Percentiles rank a stretch among this genome's conserved stretches.
Evolutionary conservation across 2,797 vertebrate genomes (phyloP).

Genomic region (Lutjanus argentimaculatus): DNA sequence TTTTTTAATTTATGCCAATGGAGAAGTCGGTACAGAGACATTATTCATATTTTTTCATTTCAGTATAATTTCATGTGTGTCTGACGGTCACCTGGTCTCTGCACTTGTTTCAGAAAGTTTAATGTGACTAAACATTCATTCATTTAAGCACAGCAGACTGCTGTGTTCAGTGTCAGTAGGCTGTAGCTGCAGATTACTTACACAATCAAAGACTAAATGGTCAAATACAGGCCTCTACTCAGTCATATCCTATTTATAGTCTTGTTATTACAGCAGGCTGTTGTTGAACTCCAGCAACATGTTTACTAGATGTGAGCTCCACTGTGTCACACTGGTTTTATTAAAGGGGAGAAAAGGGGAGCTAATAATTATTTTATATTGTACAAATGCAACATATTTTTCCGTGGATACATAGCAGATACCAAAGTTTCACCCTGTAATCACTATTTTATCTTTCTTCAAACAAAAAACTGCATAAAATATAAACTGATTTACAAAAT

Average conservation of each 20-base stretch:
- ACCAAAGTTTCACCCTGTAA: too few species aligned
- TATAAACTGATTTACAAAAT: background rate
- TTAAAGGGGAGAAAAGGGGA: background rate
- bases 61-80: background rate
- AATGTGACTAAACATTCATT: background rate
- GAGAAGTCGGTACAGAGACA: background rate
- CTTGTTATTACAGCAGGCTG: conserved; percentile 39
- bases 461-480: background rate
- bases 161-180: background rate
- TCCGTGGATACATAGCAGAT: background rate
- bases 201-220: conserved; percentile 19
- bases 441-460: too few species aligned
- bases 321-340: background rate
- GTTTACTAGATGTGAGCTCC: conserved; percentile 54
- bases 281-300: conserved; percentile 58
- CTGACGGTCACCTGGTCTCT: background rate
- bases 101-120: background rate
- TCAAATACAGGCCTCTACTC: conserved; percentile 31
- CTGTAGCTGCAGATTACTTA: background rate
- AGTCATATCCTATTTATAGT: conserved; percentile 69
- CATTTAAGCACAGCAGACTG: background rate
- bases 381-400: background rate
- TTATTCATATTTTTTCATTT: background rate
- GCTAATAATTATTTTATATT: background rate
- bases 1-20: background rate